Evolutionary conservation across 1,140 invertebrate species (phyloP).

Genomic region (Calycopis cecrops): DNA sequence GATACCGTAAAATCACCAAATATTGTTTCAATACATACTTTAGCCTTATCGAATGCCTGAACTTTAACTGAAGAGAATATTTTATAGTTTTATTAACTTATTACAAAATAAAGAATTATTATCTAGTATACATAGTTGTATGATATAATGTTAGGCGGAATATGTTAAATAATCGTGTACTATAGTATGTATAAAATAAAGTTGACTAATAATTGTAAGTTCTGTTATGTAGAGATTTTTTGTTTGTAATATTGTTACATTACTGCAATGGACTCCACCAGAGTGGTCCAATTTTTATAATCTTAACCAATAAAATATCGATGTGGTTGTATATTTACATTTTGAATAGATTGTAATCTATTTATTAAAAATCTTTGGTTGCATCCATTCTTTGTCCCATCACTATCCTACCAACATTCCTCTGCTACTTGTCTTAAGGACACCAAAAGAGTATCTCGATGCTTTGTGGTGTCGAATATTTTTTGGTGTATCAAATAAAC

Average conservation of each 20-base stretch:
- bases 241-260: slow-evolving; percentile 74
- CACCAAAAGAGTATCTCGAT: too few relatives aligned
- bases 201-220: slow-evolving; percentile 74
- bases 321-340: slow-evolving; percentile 68
- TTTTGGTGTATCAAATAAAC: too few relatives aligned
- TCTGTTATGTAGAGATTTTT: slow-evolving; percentile 74
- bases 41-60: slow-evolving; percentile 72
- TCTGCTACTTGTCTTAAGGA: background rate
- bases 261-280: slow-evolving; percentile 66
- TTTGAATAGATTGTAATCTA: slow-evolving; percentile 44
- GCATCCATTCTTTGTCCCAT: slow-evolving; percentile 42
- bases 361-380: slow-evolving; percentile 59
- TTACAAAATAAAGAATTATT: slow-evolving; percentile 68
- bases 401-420: slow-evolving; percentile 26
- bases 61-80: slow-evolving; percentile 70
- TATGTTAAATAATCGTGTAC: slow-evolving; percentile 71
- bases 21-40: slow-evolving; percentile 69
- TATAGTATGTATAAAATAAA: slow-evolving; percentile 72
- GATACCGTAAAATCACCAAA: slow-evolving; percentile 63
- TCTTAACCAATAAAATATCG: slow-evolving; percentile 73
- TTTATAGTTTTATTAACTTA: slow-evolving; percentile 75
- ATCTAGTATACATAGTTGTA: slow-evolving; percentile 72
- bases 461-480: too few relatives aligned
- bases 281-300: slow-evolving; percentile 74
- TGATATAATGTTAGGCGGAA: slow-evolving; percentile 64